Percentiles rank a stretch among this genome's conserved stretches.
Evolutionary conservation across 35 echinoderm and acorn worm genomes (phyloP).

Genomic region (Strongylocentrotus purpuratus): DNA sequence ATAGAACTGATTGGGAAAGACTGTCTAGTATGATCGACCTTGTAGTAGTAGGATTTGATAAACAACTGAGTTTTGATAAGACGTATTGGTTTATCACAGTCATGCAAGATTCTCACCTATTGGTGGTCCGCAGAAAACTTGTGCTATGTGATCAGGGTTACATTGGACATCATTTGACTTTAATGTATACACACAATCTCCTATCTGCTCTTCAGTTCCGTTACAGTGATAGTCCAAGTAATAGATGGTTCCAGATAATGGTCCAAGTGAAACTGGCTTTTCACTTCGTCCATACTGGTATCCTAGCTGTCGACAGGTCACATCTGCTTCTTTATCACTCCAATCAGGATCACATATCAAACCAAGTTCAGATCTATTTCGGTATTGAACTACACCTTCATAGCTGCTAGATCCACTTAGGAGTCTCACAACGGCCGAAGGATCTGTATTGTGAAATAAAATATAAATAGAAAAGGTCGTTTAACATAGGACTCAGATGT

Average conservation of each 20-base stretch:
- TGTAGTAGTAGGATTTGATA: too few relatives aligned
- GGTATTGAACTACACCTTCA: constrained; percentile 5
- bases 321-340: constrained; percentile 4
- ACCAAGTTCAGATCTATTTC: background rate
- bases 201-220: background rate
- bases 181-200: background rate
- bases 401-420: constrained; percentile 16
- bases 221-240: constrained; percentile 13
- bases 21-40: too few relatives aligned
- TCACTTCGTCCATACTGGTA: background rate
- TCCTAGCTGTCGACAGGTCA: constrained; percentile 18
- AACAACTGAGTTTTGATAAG: too few relatives aligned
- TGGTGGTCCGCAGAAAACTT: constrained; percentile 33
- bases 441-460: background rate
- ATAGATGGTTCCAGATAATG: background rate
- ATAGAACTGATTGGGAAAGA: too few relatives aligned
- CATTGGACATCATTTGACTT: background rate
- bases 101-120: background rate
- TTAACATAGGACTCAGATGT: too few relatives aligned
- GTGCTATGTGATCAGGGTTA: constrained; percentile 2
- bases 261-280: background rate
- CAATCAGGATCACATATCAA: constrained; percentile 28
- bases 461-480: too few relatives aligned
- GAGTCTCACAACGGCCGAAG: background rate
- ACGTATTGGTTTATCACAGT: background rate